Evolutionary conservation across 2,888 invertebrate species (phyloP), one percentile per base, ranked within the genome.

Genomic region (Podotricha telesiphe): DNA sequence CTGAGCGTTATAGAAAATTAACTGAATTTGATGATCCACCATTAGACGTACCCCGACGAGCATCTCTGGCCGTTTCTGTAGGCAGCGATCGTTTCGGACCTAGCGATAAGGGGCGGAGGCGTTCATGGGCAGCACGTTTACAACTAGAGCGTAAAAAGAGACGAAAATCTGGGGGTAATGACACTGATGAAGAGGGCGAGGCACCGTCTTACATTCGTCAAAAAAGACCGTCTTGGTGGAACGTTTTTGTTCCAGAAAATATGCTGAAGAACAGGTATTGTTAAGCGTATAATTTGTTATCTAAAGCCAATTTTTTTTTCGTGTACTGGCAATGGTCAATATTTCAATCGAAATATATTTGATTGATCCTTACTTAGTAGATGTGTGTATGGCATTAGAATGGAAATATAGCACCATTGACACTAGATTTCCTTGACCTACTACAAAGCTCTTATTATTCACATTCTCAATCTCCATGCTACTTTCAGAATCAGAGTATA

Each of bases 201-300:
- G 83, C 83, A 77, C 93, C 84, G 76, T 86, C 79, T 72, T 94
- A 93, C 80, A 89, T 93, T 48, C 90, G 95, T 37, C 95, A 96
- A 85, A 97, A 97, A 85, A 93, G 97, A 73, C 95, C 96, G 48
- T 97, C 97, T 48, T 97, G 97, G 97, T 97, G 97, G 97, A 97
- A 97, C 86, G 96, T 97, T 74, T 97, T 97, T 84, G 95, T 96
- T 56, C 96, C 96, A 62, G 97, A 97, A 79, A 95, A 95, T 80
- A 94, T 94, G 93, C 93, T 94, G 71, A 95, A 94, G 77, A 93
- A 94, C 92, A 96, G 96, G 96, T 96, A 91, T 75, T 59, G 47
- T 70, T 55, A 47, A 50, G 7, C 13, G 15, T 28, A n/a, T 7
- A 28, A 4, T 28, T 6, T 28, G 28, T 6, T n/a, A n/a, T n/a